Conservation (phyloP, 2,113 vertebrate species). For the Pyrgilauda ruficollis region DNA sequence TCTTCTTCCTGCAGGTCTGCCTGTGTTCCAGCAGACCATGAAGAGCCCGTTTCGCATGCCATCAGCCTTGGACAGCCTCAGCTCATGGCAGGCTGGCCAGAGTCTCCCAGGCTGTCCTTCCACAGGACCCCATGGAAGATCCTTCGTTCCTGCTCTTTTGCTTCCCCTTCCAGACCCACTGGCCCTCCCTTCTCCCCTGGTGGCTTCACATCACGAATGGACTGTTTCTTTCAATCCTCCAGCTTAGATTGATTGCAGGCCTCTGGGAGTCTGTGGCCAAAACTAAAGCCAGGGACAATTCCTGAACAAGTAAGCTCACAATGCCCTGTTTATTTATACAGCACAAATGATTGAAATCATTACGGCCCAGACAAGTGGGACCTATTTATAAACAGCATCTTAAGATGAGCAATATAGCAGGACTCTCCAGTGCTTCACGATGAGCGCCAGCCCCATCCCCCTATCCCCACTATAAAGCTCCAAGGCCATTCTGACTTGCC, state of each 20-base stretch:
- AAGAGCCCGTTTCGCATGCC: not conserved
- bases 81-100: not conserved
- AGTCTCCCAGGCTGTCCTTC: not conserved
- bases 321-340: slow-evolving; percentile 70
- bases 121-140: not conserved
- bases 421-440: slow-evolving; percentile 48
- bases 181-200: not conserved
- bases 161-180: not conserved
- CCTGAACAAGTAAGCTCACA: slow-evolving; percentile 66
- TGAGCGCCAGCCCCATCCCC: slow-evolving; percentile 21
- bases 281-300: slow-evolving; percentile 70
- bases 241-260: slow-evolving; percentile 48
- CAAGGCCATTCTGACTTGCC: slow-evolving; percentile 57
- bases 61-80: rapidly evolving
- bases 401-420: slow-evolving; percentile 58
- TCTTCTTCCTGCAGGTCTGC: not conserved
- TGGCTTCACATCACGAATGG: not conserved
- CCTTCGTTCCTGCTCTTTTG: rapidly evolving
- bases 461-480: slow-evolving; percentile 48
- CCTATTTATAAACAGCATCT: slow-evolving; percentile 68
- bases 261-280: slow-evolving; percentile 50
- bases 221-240: slow-evolving; percentile 46
- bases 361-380: slow-evolving; percentile 59
- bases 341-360: slow-evolving; percentile 60
- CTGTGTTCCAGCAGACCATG: rapidly evolving